These are phyloP conservation scores for Drosophila watanabei DNA, from an alignment of 1,140 invertebrate genomes.

Conservation along the genomic window DNA sequence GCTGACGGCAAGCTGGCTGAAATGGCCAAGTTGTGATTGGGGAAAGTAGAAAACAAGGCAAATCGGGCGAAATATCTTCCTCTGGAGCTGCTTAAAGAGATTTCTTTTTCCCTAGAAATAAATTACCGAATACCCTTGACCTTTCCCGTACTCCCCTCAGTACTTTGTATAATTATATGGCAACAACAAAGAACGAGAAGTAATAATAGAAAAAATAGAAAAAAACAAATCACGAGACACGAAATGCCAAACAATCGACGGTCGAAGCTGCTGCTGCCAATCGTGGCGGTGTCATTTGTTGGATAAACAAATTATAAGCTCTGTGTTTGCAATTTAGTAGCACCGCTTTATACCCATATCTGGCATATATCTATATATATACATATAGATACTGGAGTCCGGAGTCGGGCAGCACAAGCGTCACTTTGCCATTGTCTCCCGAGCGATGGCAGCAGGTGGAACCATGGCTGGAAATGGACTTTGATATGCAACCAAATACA, in stretches of 20 bases:
- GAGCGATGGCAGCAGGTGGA: background rate
- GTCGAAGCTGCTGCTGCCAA: slow-evolving; percentile 4
- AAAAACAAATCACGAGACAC: slow-evolving; percentile 4
- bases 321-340: slow-evolving; percentile 32
- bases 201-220: slow-evolving; percentile 1
- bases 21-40: slow-evolving; percentile 7
- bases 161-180: background rate
- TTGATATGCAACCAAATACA: background rate
- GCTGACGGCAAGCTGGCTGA: slow-evolving; percentile 1
- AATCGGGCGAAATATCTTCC: background rate
- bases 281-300: slow-evolving; percentile 32
- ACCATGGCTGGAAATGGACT: background rate
- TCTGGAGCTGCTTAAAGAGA: background rate
- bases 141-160: background rate
- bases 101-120: background rate
- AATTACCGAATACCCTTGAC: background rate
- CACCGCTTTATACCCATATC: background rate
- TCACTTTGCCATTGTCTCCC: slow-evolving; percentile 3
- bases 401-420: slow-evolving; percentile 8
- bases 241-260: slow-evolving; percentile 21
- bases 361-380: background rate
- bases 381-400: background rate
- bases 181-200: slow-evolving; percentile 1
- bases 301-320: slow-evolving; percentile 46
- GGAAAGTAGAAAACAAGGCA: background rate